Evolutionary conservation across 2,797 vertebrate genomes (phyloP).

Genomic region (Diceros bicornis): DNA sequence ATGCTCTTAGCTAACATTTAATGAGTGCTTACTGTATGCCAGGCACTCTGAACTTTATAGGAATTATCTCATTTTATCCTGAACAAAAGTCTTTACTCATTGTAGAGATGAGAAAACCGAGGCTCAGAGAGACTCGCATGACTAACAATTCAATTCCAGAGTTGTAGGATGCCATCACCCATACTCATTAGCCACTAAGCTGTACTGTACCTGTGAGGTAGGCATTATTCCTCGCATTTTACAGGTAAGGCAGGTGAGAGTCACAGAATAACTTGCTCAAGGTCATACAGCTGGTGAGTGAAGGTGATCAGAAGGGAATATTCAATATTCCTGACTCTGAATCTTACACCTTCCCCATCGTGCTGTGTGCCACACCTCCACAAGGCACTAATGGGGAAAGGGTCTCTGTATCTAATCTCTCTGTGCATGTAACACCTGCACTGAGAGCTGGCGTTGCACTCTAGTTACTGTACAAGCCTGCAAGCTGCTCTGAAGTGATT

Average conservation of each 20-base stretch:
- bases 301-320: neutral
- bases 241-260: neutral
- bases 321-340: neutral
- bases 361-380: neutral
- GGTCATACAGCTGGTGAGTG: neutral
- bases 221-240: slow-evolving; percentile 1
- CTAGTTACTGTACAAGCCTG: neutral
- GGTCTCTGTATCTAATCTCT: neutral
- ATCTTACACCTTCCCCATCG: neutral
- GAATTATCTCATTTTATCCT: slow-evolving; percentile 5
- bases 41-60: neutral
- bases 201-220: neutral
- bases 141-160: neutral
- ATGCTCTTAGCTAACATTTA: neutral
- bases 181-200: neutral
- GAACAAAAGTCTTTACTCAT: neutral
- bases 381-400: neutral
- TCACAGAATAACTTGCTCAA: slow-evolving; percentile 9
- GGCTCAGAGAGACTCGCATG: neutral
- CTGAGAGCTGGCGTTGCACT: neutral
- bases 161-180: neutral
- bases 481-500: neutral
- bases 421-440: neutral
- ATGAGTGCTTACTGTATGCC: neutral
- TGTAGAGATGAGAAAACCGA: neutral